phyloP scores from a whole-genome alignment of 2,797 vertebrate species.

The Macropodus opercularis region DNA sequence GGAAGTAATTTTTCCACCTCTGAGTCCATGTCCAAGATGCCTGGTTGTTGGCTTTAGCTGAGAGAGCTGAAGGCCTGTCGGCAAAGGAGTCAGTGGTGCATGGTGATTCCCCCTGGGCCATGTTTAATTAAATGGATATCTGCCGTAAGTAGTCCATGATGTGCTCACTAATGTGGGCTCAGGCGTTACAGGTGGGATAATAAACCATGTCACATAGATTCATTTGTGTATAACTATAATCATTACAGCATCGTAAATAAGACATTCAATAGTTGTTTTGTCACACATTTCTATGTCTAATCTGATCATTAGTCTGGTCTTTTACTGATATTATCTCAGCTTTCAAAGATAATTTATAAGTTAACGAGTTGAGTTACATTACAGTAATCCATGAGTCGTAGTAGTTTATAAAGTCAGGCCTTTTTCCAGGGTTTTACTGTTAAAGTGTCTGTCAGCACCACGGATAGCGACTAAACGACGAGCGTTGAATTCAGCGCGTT shows the following conservation, averaged over 20 bases:
- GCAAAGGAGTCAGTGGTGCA: constrained; percentile 48
- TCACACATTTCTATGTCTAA: too few species aligned
- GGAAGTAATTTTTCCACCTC: background rate
- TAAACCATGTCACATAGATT: background rate
- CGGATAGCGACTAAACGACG: constrained; percentile 68
- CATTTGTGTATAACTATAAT: background rate
- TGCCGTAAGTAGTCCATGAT: constrained; percentile 45
- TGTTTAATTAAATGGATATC: constrained; percentile 74
- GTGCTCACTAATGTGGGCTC: constrained; percentile 29
- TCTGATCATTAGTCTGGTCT: too few species aligned
- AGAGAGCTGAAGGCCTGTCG: constrained; percentile 33
- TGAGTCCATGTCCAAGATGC: constrained; percentile 16
- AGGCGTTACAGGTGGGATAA: constrained; percentile 10
- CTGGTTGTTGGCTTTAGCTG: constrained; percentile 13
- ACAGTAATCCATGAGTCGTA: too few species aligned
- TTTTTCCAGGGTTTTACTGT: too few species aligned
- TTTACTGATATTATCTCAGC: too few species aligned
- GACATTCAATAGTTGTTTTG: too few species aligned
- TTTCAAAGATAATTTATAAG: too few species aligned
- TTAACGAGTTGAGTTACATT: too few species aligned
- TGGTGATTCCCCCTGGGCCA: constrained; percentile 69
- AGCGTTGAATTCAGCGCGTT: too few species aligned
- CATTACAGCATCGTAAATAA: too few species aligned
- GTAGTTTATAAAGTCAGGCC: too few species aligned
- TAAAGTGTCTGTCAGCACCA: constrained; percentile 67